Evolutionary conservation across 2,797 vertebrate genomes (phyloP).

Genomic region (Rhinophrynus dorsalis): DNA sequence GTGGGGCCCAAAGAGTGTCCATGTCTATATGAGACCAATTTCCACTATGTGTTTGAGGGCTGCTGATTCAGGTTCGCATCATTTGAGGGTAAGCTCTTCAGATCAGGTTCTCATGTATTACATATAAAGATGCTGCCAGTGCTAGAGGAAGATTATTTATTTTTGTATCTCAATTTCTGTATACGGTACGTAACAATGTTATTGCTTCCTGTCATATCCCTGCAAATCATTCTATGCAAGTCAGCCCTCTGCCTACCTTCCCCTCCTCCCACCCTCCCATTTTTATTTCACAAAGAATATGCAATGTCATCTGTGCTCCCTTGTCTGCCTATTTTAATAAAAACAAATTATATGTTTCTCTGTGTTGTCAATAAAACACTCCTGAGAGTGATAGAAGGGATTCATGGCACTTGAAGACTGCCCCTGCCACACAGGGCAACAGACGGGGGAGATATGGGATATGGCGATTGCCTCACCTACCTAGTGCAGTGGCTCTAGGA

Average conservation of each 20-base stretch:
- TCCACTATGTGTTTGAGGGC: background rate
- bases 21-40: background rate
- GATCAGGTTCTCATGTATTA: background rate
- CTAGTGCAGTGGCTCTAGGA: too few species aligned
- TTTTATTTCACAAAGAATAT: background rate
- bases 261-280: background rate
- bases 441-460: too few species aligned
- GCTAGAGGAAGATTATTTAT: slow-evolving; percentile 3
- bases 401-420: too few species aligned
- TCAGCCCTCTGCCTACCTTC: background rate
- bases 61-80: background rate
- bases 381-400: too few species aligned
- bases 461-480: too few species aligned
- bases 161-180: slow-evolving; percentile 24
- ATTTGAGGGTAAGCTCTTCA: background rate
- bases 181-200: background rate
- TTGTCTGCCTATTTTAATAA: background rate
- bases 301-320: background rate
- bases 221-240: background rate
- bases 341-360: background rate
- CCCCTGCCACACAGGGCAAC: too few species aligned
- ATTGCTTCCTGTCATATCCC: background rate
- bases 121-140: slow-evolving; percentile 8
- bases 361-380: background rate
- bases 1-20: too few species aligned